Conservation (phyloP, 2,113 vertebrate species). For the Pseudorasbora parva region DNA sequence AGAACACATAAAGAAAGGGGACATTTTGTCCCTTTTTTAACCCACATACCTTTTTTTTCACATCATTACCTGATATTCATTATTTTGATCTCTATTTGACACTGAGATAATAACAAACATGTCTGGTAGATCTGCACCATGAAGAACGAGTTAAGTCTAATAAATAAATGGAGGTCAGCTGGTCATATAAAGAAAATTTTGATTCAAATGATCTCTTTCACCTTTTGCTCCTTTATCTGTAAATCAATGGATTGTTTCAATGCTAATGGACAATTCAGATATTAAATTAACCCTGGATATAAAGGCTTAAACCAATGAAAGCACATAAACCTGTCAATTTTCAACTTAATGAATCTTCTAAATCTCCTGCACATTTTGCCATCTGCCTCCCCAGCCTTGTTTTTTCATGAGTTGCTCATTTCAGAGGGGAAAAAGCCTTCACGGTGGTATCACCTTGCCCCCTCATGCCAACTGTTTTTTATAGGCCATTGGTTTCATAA, state of each 20-base stretch:
- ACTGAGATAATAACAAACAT: neutral
- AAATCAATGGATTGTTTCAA: neutral
- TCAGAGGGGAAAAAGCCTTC: constrained; percentile 44
- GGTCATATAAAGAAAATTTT: neutral
- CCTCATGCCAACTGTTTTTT: neutral
- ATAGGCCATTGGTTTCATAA: constrained; percentile 27
- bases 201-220: neutral
- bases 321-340: neutral
- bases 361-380: constrained; percentile 9
- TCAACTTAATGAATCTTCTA: neutral
- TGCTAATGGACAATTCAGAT: constrained; percentile 21
- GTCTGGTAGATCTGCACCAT: neutral
- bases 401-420: constrained; percentile 33
- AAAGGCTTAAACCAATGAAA: constrained; percentile 8
- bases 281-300: neutral
- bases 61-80: neutral
- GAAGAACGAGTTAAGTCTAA: neutral
- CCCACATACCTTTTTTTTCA: neutral
- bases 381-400: neutral
- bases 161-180: neutral
- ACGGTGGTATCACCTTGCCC: constrained; percentile 20
- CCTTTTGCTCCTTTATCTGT: neutral
- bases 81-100: neutral
- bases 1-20: neutral
- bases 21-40: neutral